Base-by-base conservation (phyloP, 2,888 invertebrate genomes). In the Plutella xylostella region DNA sequence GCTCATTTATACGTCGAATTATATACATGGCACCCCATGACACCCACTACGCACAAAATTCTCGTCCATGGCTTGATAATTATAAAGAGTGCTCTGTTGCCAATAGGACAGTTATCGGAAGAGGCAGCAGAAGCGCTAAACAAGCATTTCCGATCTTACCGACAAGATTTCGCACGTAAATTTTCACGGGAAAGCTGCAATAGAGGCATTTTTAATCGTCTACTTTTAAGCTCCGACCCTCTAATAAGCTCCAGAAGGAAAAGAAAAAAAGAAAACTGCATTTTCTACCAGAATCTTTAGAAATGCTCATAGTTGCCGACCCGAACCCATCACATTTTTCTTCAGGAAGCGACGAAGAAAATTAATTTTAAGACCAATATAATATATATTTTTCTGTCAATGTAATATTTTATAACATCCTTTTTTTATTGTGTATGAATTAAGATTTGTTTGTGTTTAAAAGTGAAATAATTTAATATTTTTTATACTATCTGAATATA, bases 1-100 rank as follows among this genome's bases (percentile, higher is more conserved):
- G 56, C 52, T 5, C 43, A 51, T 45, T 41, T 57, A 5, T 63
- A 63, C 48, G 57, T 65, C 4, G 19, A 57, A 14, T 45, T 58
- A 20, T 68, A 65, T 53, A 28, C 14, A 3, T 63, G 65, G 58
- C 19, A 42, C 12, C 31, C 42, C 12, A 31, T 31, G 42, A 42
- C 31, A 18, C 31, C 42, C 7, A 31, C 31, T 18, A 6, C 18
- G 7, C 30, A 42, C 18, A 42, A 17, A 28, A 17, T 41, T 2
- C 17, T 41, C 4, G 2, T 2, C 1, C 41, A 41, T 41, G 41
- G 41, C 4, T 6, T 30, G 12, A 18, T 18, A 18, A 20, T 42
- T 4, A 30, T 42, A 7, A 9, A 15, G 6, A 6, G 3, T 17
- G 42, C 42, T n/a, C 6, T 42, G 4, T 31, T 42, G 6, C 42